These are phyloP conservation scores for Hippoglossus stenolepis DNA, from an alignment of 2,113 vertebrate genomes.

Conservation along the genomic window DNA sequence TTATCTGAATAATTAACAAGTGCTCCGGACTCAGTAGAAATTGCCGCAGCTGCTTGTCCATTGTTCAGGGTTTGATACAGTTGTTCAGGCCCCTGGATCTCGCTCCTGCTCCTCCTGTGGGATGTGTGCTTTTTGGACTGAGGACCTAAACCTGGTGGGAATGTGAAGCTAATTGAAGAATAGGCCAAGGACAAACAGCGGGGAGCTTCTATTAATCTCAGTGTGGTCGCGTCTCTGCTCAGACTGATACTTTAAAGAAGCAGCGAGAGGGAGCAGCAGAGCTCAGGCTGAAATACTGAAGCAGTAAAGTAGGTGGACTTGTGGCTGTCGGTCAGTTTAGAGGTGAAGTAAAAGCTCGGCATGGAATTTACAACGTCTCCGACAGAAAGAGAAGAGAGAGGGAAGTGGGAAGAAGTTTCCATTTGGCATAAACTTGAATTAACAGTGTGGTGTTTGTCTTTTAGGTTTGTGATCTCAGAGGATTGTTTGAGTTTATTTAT, in stretches of 20 bases:
- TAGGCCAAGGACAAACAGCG: not conserved
- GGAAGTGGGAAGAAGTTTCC: too few species aligned
- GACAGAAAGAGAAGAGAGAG: not conserved
- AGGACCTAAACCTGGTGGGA: not conserved
- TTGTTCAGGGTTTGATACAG: not conserved
- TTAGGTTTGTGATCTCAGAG: too few species aligned
- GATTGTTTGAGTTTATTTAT: too few species aligned
- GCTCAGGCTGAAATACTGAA: not conserved
- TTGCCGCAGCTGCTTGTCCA: not conserved
- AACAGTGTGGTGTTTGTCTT: too few species aligned
- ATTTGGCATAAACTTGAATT: too few species aligned
- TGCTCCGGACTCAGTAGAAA: not conserved
- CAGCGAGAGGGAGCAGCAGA: not conserved
- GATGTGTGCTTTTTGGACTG: not conserved
- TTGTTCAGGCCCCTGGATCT: not conserved
- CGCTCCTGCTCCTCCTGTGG: too few species aligned
- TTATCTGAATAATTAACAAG: slow-evolving; percentile 7
- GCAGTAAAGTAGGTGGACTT: not conserved
- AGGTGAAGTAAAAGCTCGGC: not conserved
- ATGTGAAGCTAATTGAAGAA: not conserved
- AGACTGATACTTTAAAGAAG: not conserved
- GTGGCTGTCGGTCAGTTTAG: not conserved
- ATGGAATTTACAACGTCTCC: not conserved
- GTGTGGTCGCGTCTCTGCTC: not conserved
- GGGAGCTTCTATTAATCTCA: not conserved